Conservation (phyloP, 1,140 invertebrate species). For the Diuraphis noxia region DNA sequence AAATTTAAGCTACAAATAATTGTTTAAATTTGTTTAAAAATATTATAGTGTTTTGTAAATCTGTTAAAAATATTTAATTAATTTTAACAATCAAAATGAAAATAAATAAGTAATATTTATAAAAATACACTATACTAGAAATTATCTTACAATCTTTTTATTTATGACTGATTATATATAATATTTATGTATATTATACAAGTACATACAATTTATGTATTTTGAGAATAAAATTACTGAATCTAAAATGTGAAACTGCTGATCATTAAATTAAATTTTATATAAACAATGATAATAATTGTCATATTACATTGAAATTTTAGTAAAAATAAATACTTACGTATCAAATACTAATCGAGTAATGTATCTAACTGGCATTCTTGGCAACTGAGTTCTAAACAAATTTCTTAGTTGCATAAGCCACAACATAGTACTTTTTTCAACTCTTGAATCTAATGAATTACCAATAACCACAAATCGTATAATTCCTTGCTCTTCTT, state of each 20-base stretch:
- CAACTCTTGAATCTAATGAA: constrained; percentile 81
- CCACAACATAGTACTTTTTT: constrained; percentile 90
- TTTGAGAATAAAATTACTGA: not conserved
- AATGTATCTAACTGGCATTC: constrained; percentile 98
- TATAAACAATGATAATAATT: not conserved
- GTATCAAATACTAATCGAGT: constrained; percentile 96
- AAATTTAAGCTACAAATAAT: not conserved
- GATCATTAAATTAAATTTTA: not conserved
- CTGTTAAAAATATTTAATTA: not conserved
- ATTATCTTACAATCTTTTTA: no score
- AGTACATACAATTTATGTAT: not conserved
- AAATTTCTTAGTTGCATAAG: constrained; percentile 92
- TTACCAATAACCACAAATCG: constrained; percentile 94
- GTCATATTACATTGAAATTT: not conserved
- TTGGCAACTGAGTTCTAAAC: constrained; percentile 91
- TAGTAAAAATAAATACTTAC: constrained; percentile 42
- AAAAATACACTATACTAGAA: no score
- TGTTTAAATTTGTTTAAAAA: not conserved
- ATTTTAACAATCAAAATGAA: not conserved
- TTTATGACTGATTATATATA: not conserved
- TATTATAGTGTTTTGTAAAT: not conserved
- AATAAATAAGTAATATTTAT: no score
- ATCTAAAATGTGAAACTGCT: not conserved
- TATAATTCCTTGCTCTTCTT: constrained; percentile 86
- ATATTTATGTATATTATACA: no score